Evolutionary conservation across 2,113 vertebrate species (phyloP).

Genomic region (Nycticorax nycticorax): DNA sequence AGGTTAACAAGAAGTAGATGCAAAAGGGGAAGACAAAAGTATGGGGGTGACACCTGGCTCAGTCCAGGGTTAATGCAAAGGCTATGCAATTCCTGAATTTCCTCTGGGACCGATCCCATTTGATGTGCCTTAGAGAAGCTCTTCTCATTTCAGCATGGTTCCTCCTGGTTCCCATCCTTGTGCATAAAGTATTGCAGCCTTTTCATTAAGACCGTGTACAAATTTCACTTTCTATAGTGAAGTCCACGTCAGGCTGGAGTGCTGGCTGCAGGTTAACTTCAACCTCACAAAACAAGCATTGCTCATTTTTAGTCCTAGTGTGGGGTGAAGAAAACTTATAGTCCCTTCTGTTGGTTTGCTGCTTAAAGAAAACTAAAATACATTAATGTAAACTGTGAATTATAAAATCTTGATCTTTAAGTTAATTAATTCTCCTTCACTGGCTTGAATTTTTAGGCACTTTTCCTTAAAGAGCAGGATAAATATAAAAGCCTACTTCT

Average conservation of each 20-base stretch:
- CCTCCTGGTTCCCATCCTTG: neutral
- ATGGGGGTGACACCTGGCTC: neutral
- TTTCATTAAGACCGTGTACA: neutral
- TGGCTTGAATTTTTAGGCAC: neutral
- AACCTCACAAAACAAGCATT: neutral
- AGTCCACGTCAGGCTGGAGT: neutral
- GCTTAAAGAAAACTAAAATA: neutral
- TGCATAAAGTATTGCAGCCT: neutral
- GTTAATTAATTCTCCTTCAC: neutral
- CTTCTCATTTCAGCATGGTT: neutral
- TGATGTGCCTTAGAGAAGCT: neutral
- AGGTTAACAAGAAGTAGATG: neutral
- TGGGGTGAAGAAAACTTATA: neutral
- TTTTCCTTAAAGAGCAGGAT: neutral
- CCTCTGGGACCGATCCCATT: neutral
- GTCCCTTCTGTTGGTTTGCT: neutral
- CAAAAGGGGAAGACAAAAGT: neutral
- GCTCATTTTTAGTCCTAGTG: neutral
- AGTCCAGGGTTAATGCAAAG: neutral
- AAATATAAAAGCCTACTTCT: slow-evolving; percentile 29
- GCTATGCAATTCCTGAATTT: neutral
- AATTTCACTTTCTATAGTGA: neutral
- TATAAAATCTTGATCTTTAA: neutral
- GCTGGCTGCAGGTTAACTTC: neutral
- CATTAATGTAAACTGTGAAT: neutral